Evolutionary conservation across 2,113 vertebrate genomes (phyloP).

Genomic region (Noturus placidus): DNA sequence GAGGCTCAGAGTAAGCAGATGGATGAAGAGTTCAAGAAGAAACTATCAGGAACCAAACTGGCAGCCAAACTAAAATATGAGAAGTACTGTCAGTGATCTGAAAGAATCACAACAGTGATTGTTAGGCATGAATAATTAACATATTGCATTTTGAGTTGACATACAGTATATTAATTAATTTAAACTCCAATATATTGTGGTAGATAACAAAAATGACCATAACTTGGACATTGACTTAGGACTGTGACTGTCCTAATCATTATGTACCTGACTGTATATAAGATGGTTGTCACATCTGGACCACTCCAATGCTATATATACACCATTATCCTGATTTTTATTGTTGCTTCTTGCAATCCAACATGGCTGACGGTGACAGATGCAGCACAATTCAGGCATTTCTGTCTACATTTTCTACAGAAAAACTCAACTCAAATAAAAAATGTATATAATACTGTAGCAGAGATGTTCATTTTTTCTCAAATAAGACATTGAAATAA

Average conservation of each 20-base stretch:
- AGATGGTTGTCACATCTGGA: not conserved
- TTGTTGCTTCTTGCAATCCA: not conserved
- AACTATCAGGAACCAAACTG: constrained; percentile 61
- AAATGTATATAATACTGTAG: too few species aligned
- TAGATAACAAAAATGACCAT: not conserved
- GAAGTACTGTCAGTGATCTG: constrained; percentile 52
- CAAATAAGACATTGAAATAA: not conserved
- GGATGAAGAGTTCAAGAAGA: constrained; percentile 69
- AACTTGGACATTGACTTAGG: not conserved
- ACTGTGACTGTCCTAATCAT: not conserved
- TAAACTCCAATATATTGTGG: not conserved
- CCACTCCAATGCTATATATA: too few species aligned
- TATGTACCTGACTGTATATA: not conserved
- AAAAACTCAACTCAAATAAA: not conserved
- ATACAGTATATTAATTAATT: not conserved
- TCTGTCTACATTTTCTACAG: not conserved
- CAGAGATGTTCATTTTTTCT: not conserved
- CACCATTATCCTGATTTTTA: not conserved
- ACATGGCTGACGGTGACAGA: not conserved
- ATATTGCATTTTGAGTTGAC: not conserved
- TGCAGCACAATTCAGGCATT: not conserved
- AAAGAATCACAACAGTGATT: not conserved
- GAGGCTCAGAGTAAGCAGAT: constrained; percentile 71
- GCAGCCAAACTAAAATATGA: constrained; percentile 65
- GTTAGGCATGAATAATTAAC: too few species aligned